Evolutionary conservation across 2,888 invertebrate species (phyloP).

Genomic region (Geotrupes spiniger): DNA sequence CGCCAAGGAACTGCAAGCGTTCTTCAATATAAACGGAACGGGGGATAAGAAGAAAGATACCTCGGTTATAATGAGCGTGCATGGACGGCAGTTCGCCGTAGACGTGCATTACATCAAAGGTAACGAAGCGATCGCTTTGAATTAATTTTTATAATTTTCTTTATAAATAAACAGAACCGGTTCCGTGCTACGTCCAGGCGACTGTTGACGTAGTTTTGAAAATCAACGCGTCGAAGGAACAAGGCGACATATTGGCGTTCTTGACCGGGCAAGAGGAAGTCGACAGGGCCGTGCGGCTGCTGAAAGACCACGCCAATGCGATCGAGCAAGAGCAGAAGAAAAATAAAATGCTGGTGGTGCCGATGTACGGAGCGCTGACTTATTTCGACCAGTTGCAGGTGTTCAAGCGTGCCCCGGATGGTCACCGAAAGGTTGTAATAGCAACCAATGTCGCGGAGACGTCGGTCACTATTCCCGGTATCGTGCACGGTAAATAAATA

Average conservation of each 20-base stretch:
- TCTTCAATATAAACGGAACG: conserved; percentile 63
- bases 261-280: conserved; percentile 95
- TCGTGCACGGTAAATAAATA: conserved; percentile 72
- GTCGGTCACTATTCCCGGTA: conserved; percentile 90
- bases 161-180: conserved; percentile 60
- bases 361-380: conserved; percentile 90
- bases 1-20: conserved; percentile 78
- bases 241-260: conserved; percentile 90
- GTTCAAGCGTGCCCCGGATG: conserved; percentile 67
- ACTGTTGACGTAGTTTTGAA: conserved; percentile 86
- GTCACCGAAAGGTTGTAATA: conserved; percentile 82
- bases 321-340: conserved; percentile 54
- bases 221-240: conserved; percentile 78
- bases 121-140: conserved; percentile 37
- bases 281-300: conserved; percentile 65
- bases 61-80: conserved; percentile 80
- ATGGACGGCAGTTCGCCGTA: conserved; percentile 86
- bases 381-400: conserved; percentile 77
- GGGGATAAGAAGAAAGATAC: conserved; percentile 57
- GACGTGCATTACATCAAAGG: conserved; percentile 78
- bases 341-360: conserved; percentile 66
- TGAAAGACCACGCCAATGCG: conserved; percentile 61
- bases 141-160: background rate
- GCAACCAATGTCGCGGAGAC: conserved; percentile 98
- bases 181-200: conserved; percentile 84